phyloP scores from a whole-genome alignment of 2,888 invertebrate genomes.

The Abscondita cerata region DNA sequence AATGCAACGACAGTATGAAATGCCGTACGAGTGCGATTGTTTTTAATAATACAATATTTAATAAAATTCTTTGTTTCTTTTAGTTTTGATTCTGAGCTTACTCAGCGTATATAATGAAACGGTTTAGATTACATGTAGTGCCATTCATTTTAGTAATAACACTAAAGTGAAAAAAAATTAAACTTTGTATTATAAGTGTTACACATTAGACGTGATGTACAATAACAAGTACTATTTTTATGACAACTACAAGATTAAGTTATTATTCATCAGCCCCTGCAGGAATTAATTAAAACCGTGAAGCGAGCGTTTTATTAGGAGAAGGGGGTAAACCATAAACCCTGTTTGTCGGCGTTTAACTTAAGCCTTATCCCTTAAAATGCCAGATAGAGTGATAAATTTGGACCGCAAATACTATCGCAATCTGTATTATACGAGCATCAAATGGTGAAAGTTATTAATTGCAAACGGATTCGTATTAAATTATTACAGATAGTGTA shows the following conservation, averaged over 20 bases:
- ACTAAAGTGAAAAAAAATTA: too few relatives aligned
- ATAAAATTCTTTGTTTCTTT: too few relatives aligned
- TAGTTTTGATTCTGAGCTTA: too few relatives aligned
- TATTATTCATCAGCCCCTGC: conserved; percentile 40
- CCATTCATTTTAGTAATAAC: too few relatives aligned
- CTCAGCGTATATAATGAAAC: too few relatives aligned
- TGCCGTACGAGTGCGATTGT: too few relatives aligned
- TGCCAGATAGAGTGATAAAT: conserved; percentile 33
- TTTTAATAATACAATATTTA: too few relatives aligned
- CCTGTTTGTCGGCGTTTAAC: conserved; percentile 35
- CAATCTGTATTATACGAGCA: conserved; percentile 25
- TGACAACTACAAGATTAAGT: conserved; percentile 39
- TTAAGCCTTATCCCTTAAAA: conserved; percentile 33
- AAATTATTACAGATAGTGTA: too few relatives aligned
- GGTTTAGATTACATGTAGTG: too few relatives aligned
- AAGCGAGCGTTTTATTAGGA: conserved; percentile 33
- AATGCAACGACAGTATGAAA: too few relatives aligned
- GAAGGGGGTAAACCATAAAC: conserved; percentile 34
- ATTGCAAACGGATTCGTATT: background rate
- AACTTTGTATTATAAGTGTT: too few relatives aligned
- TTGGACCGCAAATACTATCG: conserved; percentile 32
- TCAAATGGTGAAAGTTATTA: conserved; percentile 11
- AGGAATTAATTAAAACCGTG: conserved; percentile 42
- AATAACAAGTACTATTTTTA: conserved; percentile 29
- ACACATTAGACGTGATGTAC: too few relatives aligned